phyloP scores from a whole-genome alignment of 2,888 invertebrate genomes.

The Phymatocera aterrima region DNA sequence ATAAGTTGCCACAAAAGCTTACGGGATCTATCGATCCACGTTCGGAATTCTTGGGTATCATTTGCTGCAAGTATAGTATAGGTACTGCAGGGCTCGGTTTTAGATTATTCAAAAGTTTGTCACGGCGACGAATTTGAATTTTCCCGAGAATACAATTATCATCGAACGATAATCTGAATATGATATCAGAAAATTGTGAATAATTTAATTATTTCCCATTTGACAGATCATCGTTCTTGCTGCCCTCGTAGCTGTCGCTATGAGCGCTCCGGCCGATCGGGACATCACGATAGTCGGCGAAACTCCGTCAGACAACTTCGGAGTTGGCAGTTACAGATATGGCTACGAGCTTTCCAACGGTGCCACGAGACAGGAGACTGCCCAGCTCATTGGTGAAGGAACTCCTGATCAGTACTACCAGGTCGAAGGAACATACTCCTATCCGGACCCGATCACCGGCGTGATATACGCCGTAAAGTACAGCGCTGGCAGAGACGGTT shows the following conservation, averaged over 20 bases:
- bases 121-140: constrained; percentile 40
- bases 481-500: constrained; percentile 63
- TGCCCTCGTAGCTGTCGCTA: constrained; percentile 50
- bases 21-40: no score
- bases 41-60: no score
- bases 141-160: not conserved
- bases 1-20: no score
- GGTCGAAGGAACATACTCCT: constrained; percentile 63
- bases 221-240: constrained; percentile 52
- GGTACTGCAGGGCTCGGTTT: not conserved
- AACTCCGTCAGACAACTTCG: constrained; percentile 40
- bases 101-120: not conserved
- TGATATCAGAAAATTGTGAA: constrained; percentile 22
- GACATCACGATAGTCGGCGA: constrained; percentile 33
- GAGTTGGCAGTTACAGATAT: constrained; percentile 7
- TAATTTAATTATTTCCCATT: constrained; percentile 52
- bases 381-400: constrained; percentile 57
- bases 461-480: constrained; percentile 60
- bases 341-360: constrained; percentile 50
- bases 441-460: constrained; percentile 58
- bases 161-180: no score
- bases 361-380: constrained; percentile 57
- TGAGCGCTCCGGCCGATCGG: constrained; percentile 51
- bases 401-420: constrained; percentile 54
- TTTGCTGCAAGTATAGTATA: no score